Evolutionary conservation across 2,888 invertebrate genomes (phyloP), one percentile per base, ranked within the genome.

Genomic region (Molanna angustata): DNA sequence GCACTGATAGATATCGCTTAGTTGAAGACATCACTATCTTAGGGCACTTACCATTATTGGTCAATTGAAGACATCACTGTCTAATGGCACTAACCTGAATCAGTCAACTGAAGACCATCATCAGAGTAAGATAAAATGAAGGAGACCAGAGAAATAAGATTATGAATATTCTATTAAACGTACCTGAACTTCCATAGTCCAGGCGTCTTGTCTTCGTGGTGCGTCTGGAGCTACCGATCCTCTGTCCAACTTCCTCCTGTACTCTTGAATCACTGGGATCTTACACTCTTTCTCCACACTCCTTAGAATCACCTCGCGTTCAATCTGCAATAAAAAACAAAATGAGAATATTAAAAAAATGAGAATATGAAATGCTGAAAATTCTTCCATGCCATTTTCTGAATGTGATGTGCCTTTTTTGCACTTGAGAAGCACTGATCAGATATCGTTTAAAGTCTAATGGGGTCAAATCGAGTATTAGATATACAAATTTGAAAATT

Each of bases 281-380:
- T 88, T 88, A 31, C 86, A 85, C 69, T 85, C 86, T 70, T 87
- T 88, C 67, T 88, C 88, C 0, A 82, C 80, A 27, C 83, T 85
- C 2, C 86, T 85, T 50, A 89, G 70, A 49, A 88, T 84, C 62
- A 88, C 85, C 70, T 88, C 88, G 39, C 88, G 80, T 70, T 89
- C 88, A 69, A 88, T 88, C 89, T 89, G 77, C 6, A 40, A 43
- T 27, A 4, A 19, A 20, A 50, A 27, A 21, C 3, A 40, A 32
- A 49, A n/a, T 9, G 4, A 13, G 14, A 7, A 27, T 6, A 27
- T 27, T 27, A 27, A 11, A 27, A 27, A 27, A 27, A 27, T n/a
- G 35, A 11, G 4, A 13, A 35, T 6, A 11, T 35, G 13, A 35
- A 14, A 35, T 11, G 13, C 13, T 11, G 6, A 9, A 35, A 4